Evolutionary conservation across 2,888 invertebrate species (phyloP).

Genomic region (Orthosia cruda): DNA sequence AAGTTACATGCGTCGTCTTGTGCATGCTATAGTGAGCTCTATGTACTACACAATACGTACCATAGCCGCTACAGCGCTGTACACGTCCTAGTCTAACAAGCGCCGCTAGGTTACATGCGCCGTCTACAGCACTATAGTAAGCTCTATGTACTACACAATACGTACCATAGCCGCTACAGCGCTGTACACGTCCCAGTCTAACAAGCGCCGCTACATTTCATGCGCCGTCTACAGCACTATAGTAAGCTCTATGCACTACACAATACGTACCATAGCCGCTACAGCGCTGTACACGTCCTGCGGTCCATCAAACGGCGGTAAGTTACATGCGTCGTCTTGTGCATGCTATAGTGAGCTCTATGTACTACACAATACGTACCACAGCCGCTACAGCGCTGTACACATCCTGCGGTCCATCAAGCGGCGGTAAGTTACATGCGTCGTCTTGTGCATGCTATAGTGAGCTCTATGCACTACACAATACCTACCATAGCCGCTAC

Average conservation of each 20-base stretch:
- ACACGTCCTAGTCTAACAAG: constrained; percentile 81
- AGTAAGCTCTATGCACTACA: neutral
- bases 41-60: constrained; percentile 81
- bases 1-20: too few species aligned
- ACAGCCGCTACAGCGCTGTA: too few species aligned
- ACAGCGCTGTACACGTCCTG: neutral
- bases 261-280: neutral
- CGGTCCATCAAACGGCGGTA: neutral
- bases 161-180: neutral
- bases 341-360: neutral
- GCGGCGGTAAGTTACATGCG: too few species aligned
- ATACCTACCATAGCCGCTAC: too few species aligned
- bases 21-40: too few species aligned
- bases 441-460: too few species aligned
- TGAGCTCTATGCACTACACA: too few species aligned
- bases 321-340: constrained; percentile 95
- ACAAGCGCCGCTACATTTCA: neutral
- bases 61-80: constrained; percentile 75
- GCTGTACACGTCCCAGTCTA: neutral
- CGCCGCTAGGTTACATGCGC: constrained; percentile 92
- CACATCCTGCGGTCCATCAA: too few species aligned
- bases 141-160: neutral
- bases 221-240: constrained; percentile 95
- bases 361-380: too few species aligned
- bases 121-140: too few species aligned